Conservation (phyloP, 92 coral and sea anemone genomes). For the Nematostella vectensis region DNA sequence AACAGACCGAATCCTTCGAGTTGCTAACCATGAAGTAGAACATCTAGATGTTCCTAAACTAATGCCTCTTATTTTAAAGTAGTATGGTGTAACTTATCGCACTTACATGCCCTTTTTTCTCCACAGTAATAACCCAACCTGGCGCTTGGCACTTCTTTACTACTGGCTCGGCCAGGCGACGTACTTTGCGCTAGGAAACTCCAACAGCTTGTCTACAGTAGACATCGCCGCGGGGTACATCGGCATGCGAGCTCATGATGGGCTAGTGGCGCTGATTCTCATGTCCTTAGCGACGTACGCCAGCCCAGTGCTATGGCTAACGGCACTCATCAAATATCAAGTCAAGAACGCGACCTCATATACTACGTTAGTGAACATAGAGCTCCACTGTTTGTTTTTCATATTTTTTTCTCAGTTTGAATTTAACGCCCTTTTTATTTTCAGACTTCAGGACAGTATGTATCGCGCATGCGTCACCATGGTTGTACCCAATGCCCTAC, state of each 20-base stretch:
- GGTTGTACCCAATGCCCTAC: slow-evolving; percentile 52
- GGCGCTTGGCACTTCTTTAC: slow-evolving; percentile 39
- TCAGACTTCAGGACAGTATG: slow-evolving; percentile 26
- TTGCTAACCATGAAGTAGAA: too few relatives aligned
- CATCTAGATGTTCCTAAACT: too few relatives aligned
- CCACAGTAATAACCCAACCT: slow-evolving; percentile 2
- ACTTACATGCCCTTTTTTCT: too few relatives aligned
- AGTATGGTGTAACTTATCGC: too few relatives aligned
- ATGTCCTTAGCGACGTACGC: slow-evolving; percentile 65
- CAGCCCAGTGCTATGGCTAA: slow-evolving; percentile 81
- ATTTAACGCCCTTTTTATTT: not conserved
- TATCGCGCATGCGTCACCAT: slow-evolving; percentile 56
- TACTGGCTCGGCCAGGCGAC: slow-evolving; percentile 78
- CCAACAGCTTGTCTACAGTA: slow-evolving; percentile 87
- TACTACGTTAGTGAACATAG: slow-evolving; percentile 14
- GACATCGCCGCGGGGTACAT: slow-evolving; percentile 92
- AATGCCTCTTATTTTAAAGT: too few relatives aligned
- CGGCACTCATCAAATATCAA: slow-evolving; percentile 49
- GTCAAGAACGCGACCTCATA: slow-evolving; percentile 14
- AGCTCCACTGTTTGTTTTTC: too few relatives aligned
- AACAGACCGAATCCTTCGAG: too few relatives aligned
- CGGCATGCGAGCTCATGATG: slow-evolving; percentile 64
- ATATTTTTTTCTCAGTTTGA: too few relatives aligned
- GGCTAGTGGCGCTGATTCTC: slow-evolving; percentile 41
- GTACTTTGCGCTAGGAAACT: slow-evolving; percentile 81